Evolutionary conservation across 2,888 invertebrate genomes (phyloP), one percentile per base, ranked within the genome.

Genomic region (Slavum lentiscoides): DNA sequence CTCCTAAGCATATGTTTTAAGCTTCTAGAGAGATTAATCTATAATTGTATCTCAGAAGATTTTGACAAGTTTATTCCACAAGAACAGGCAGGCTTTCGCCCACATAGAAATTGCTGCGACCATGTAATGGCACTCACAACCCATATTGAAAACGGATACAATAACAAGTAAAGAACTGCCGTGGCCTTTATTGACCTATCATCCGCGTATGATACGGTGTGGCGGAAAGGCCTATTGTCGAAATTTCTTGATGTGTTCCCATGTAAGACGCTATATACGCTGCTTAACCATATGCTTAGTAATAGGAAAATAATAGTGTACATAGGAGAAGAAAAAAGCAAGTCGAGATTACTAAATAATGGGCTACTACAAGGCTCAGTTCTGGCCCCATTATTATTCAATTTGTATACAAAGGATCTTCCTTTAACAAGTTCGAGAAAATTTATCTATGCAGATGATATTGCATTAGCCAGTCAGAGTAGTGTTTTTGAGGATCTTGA

Each of bases 211-310:
- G 49, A 62, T 17, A 64, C 30, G 23, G 49, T 53, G 9, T 64
- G 74, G 74, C 21, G 66, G 53, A 55, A 74, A 64, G 74, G 66
- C n/a, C 19, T 81, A 83, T 61, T 61, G 43, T 66, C 37, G 30
- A 77, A 74, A 74, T 64, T 61, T n/a, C 19, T 74, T n/a, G 53
- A 74, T 64, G 30, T 74, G 37, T 66, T 74, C 23, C 74, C 64
- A 6, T 74, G 66, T 64, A 61, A 64, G 21, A 74, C 21, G 19
- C 17, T 64, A 49, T 23, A 62, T 19, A 66, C 21, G 13, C 53
- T 74, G n/a, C 49, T 74, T n/a, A 74, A 74, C 49, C 68, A 43
- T 13, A 75, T 39, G 67, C 67, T 67, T 67, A 67, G 67, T 67
- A 67, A 67, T 67, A 67, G 43, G 39, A 67, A 67, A 67, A 39